Conservation (phyloP, 53 echinoderm and acorn worm genomes). For the Echinarachnius parma region DNA sequence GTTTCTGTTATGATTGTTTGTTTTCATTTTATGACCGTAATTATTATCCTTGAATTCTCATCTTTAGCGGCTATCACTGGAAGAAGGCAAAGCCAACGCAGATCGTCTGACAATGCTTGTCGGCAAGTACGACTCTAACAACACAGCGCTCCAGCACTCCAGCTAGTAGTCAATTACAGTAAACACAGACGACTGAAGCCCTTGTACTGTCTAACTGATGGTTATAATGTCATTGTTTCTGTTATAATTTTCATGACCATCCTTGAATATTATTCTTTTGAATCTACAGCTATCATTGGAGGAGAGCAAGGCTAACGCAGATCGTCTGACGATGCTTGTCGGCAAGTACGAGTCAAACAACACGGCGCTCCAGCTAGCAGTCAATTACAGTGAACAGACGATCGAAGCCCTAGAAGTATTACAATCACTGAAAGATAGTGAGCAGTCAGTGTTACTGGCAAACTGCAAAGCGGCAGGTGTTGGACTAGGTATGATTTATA, state of each 20-base stretch:
- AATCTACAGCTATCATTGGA: slow-evolving; percentile 85
- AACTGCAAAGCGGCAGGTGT: slow-evolving; percentile 93
- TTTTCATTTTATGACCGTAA: too few species aligned
- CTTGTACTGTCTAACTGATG: too few species aligned
- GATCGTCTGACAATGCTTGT: slow-evolving; percentile 92
- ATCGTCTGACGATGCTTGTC: slow-evolving; percentile 89
- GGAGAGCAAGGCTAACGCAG: slow-evolving; percentile 91
- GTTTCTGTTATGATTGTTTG: too few species aligned
- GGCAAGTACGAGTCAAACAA: slow-evolving; percentile 98
- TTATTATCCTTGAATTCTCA: too few species aligned
- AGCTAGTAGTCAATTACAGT: slow-evolving; percentile 92
- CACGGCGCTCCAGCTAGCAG: slow-evolving; percentile 94
- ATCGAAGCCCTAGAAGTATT: slow-evolving; percentile 84
- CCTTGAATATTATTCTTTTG: too few species aligned
- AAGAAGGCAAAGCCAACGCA: slow-evolving; percentile 90
- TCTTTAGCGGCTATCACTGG: slow-evolving; percentile 78
- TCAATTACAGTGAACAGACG: slow-evolving; percentile 95
- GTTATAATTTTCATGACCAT: too few species aligned
- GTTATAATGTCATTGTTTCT: too few species aligned
- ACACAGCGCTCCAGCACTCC: slow-evolving; percentile 97
- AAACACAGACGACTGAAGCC: slow-evolving; percentile 99
- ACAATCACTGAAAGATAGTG: slow-evolving; percentile 70
- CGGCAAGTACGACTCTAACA: slow-evolving; percentile 96
- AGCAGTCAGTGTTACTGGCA: slow-evolving; percentile 88
- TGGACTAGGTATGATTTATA: slow-evolving; percentile 57